Base-by-base conservation (phyloP, 1,140 invertebrate genomes). In the Thrips palmi region DNA sequence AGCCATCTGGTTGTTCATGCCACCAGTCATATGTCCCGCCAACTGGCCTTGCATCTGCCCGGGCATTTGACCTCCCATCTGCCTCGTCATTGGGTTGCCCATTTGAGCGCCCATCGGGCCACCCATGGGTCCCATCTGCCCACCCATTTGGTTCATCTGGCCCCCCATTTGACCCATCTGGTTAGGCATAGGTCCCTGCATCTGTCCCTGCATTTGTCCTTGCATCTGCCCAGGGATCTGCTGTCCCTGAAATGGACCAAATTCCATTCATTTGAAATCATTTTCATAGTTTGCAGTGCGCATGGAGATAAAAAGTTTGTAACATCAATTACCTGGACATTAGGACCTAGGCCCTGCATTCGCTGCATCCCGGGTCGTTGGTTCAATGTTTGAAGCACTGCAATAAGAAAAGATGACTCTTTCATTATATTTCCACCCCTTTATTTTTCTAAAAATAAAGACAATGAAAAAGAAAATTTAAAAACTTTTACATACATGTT, bases 351-450 rank as follows among this genome's bases (percentile, higher is more conserved):
- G 23, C 43, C 43, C 34, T 48, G 45, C 42, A 49, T 53, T 20
- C 44, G 40, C 33, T 49, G 48, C 14, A 48, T 59, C 17, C 55
- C 64, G 32, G 69, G 70, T 17, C 68, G 56, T 51, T 70, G 63
- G 47, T 70, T 72, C 39, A 72, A 52, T 23, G 60, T 65, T 53
- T 72, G 70, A 18, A 71, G 50, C 31, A 72, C 63, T 65, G 35
- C 43, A 50, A 49, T 41, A 28, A 46, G 18, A 21, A 15, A 35
- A 8, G 15, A 33, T 23, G 23, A 43, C 24, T 17, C 23, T 10
- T n/a, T n/a, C n/a, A n/a, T n/a, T n/a, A n/a, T n/a, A n/a, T 11
- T n/a, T 12, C 15, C 11, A 11, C 11, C n/a, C 31, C 18, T 1
- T 18, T 33, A 18, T 15, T 33, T 33, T 18, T 10, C 31, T 15